phyloP scores from a whole-genome alignment of 2,797 vertebrate genomes.

The Iguana delicatissima region DNA sequence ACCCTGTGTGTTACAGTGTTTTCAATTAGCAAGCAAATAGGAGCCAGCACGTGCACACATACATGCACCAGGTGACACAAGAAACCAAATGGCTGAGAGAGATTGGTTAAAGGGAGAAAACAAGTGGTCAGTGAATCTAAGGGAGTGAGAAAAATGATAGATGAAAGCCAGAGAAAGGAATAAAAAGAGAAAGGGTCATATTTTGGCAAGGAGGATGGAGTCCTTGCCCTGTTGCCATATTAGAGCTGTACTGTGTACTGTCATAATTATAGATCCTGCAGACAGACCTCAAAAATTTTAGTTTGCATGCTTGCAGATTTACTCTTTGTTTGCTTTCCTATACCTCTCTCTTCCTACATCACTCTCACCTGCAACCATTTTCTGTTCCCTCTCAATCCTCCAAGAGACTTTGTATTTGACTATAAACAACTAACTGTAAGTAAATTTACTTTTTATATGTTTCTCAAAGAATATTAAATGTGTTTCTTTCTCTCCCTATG shows the following conservation, averaged over 20 bases:
- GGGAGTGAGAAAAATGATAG: not conserved
- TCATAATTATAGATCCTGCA: not conserved
- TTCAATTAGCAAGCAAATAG: not conserved
- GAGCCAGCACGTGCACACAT: not conserved
- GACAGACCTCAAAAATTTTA: not conserved
- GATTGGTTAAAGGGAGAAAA: conserved; percentile 5
- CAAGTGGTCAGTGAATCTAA: not conserved
- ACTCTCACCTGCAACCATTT: no score
- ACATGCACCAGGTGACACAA: not conserved
- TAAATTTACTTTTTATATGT: no score
- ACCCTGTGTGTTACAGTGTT: not conserved
- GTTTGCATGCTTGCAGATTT: no score
- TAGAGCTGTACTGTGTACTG: not conserved
- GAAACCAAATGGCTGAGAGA: not conserved
- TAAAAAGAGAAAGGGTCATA: not conserved
- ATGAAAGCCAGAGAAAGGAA: not conserved
- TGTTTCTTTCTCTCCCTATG: no score
- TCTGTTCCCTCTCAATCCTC: no score
- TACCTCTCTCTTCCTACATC: no score
- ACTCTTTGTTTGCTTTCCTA: no score
- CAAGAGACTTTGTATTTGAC: no score
- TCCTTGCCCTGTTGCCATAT: not conserved
- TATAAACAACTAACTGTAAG: no score
- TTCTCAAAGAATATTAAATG: no score
- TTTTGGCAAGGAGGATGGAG: not conserved